Evolutionary conservation across 2,113 vertebrate genomes (phyloP).

Genomic region (Cathartes aura): DNA sequence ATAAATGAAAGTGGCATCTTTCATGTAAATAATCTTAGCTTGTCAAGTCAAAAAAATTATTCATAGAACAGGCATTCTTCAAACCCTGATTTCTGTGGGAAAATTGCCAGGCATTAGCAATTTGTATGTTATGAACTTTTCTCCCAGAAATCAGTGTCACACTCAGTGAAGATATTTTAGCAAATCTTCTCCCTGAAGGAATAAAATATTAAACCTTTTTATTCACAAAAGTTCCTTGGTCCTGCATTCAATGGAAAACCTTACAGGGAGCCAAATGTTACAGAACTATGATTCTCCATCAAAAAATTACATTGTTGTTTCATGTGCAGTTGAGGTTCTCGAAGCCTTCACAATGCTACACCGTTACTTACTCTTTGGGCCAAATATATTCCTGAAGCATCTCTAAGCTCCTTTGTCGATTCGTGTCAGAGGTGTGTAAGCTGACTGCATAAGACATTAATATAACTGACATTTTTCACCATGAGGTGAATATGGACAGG

Average conservation of each 20-base stretch:
- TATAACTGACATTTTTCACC: not conserved
- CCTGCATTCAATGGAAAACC: not conserved
- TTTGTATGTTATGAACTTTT: not conserved
- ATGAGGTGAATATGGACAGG: not conserved
- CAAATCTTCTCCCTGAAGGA: not conserved
- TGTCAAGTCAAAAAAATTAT: not conserved
- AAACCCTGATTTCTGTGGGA: not conserved
- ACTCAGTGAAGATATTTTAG: not conserved
- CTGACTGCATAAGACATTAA: accelerated
- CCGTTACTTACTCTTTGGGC: not conserved
- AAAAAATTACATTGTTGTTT: not conserved
- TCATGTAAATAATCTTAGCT: not conserved
- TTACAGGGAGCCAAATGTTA: not conserved
- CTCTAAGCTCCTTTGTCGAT: not conserved
- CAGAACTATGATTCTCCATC: not conserved
- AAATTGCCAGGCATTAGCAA: not conserved
- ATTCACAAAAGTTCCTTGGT: not conserved
- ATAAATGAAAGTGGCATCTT: not conserved
- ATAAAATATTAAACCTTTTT: not conserved
- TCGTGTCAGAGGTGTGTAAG: not conserved
- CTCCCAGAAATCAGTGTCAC: not conserved
- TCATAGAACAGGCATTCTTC: not conserved
- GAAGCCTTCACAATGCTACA: not conserved
- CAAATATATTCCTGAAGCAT: not conserved
- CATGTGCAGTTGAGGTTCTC: not conserved